phyloP scores from a whole-genome alignment of 2,888 invertebrate species.

The Teinopalpus imperialis region DNA sequence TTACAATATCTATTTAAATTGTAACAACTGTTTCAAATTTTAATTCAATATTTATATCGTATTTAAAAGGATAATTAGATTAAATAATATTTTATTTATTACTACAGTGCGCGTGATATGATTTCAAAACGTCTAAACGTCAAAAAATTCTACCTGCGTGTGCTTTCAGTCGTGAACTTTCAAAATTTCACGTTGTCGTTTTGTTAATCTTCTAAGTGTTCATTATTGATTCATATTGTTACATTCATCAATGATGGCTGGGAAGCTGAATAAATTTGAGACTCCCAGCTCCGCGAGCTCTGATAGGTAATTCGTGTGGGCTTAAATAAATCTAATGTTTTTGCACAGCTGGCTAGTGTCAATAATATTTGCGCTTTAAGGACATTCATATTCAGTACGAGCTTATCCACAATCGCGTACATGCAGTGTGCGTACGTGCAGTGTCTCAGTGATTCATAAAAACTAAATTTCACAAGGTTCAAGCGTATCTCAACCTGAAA shows the following conservation, averaged over 20 bases:
- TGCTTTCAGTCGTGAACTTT: conserved; percentile 51
- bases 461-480: conserved; percentile 36
- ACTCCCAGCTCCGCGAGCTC: conserved; percentile 95
- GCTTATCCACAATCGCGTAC: conserved; percentile 50
- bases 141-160: conserved; percentile 49
- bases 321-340: conserved; percentile 63
- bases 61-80: conserved; percentile 4
- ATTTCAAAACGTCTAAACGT: conserved; percentile 43
- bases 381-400: conserved; percentile 53
- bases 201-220: conserved; percentile 12
- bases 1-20: no score
- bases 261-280: conserved; percentile 85
- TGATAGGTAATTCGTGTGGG: conserved; percentile 87
- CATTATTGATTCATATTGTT: conserved; percentile 25
- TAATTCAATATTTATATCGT: no score
- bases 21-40: no score
- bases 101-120: conserved; percentile 6
- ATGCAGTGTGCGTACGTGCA: conserved; percentile 46
- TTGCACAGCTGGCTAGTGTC: conserved; percentile 72
- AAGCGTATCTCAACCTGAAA: conserved; percentile 45
- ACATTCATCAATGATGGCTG: conserved; percentile 65
- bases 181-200: conserved; percentile 32
- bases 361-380: conserved; percentile 51
- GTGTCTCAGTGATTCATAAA: conserved; percentile 49
- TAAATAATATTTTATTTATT: conserved; percentile 10